These are phyloP conservation scores for Hypomecis punctinalis DNA, from an alignment of 2,888 invertebrate genomes.

Conservation along the genomic window DNA sequence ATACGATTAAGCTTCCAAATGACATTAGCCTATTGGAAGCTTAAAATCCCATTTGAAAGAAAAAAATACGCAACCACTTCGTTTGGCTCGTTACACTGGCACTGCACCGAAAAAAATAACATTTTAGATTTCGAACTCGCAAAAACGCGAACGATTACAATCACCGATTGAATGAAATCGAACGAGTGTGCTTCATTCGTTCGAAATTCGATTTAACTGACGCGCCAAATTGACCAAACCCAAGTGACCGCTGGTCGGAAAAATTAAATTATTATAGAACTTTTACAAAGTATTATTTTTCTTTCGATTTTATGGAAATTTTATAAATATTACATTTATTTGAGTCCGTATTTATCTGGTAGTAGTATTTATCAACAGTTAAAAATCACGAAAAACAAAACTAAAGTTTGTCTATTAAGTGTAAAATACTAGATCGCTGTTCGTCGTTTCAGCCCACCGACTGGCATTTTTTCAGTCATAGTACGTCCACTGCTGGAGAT, in stretches of 20 bases:
- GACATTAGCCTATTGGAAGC: constrained; percentile 15
- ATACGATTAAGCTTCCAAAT: constrained; percentile 9
- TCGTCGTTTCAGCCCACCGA: too few species aligned
- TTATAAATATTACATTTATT: too few species aligned
- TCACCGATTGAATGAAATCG: constrained; percentile 49
- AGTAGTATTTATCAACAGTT: too few species aligned
- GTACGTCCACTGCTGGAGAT: too few species aligned
- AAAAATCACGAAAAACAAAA: too few species aligned
- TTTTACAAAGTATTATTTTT: not conserved
- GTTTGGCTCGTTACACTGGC: constrained; percentile 40
- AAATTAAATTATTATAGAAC: constrained; percentile 40
- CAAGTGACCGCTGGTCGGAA: constrained; percentile 45
- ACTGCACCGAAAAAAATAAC: constrained; percentile 40
- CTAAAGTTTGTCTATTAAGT: too few species aligned
- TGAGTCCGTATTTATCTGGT: too few species aligned
- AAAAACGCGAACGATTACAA: constrained; percentile 48
- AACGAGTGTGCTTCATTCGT: constrained; percentile 48
- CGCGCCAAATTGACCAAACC: constrained; percentile 41
- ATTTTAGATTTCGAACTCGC: constrained; percentile 30
- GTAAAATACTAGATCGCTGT: too few species aligned
- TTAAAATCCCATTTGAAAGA: constrained; percentile 11
- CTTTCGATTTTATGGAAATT: not conserved
- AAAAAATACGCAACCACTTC: constrained; percentile 32
- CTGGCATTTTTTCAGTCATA: too few species aligned
- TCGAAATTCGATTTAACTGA: constrained; percentile 50